Evolutionary conservation across 2,113 vertebrate species (phyloP).

Genomic region (Tapirus terrestris): DNA sequence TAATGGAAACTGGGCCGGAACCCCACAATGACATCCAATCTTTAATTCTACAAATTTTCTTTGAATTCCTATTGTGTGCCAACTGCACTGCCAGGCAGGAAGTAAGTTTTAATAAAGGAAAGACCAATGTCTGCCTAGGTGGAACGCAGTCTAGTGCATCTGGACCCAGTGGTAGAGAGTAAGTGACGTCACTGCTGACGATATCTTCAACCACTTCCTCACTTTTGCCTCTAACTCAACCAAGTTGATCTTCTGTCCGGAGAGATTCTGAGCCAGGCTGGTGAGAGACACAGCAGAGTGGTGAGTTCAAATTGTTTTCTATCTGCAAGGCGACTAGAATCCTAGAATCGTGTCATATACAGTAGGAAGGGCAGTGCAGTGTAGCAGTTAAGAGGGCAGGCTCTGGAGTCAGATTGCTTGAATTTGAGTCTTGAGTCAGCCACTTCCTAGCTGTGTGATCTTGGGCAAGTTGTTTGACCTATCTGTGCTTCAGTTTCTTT

Average conservation of each 20-base stretch:
- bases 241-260: not conserved
- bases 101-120: not conserved
- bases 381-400: not conserved
- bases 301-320: conserved; percentile 11
- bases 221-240: not conserved
- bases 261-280: not conserved
- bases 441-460: not conserved
- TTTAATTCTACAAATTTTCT: not conserved
- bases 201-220: not conserved
- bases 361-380: not conserved
- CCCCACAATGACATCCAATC: not conserved
- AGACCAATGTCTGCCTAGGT: not conserved
- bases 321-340: not conserved
- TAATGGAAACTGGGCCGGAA: not conserved
- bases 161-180: not conserved
- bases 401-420: not conserved
- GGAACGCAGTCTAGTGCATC: not conserved
- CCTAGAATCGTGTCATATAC: not conserved
- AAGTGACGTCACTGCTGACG: not conserved
- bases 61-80: not conserved
- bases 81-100: not conserved
- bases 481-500: not conserved
- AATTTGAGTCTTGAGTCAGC: not conserved
- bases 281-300: not conserved
- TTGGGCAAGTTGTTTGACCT: not conserved